phyloP scores from a whole-genome alignment of 2,113 vertebrate genomes.

The Dipodomys merriami region DNA sequence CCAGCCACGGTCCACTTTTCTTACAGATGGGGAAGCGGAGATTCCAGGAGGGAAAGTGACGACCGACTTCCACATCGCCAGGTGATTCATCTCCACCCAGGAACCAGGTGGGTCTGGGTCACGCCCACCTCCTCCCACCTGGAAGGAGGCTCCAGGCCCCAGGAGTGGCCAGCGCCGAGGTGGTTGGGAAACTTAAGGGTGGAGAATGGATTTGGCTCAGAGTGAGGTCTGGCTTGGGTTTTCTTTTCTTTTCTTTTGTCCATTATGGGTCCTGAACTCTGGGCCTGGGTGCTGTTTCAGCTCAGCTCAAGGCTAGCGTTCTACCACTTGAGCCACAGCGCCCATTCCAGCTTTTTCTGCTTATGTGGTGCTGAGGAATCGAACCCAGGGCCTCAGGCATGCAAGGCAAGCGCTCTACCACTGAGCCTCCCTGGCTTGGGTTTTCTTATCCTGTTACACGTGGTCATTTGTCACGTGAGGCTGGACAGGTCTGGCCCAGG shows the following conservation, averaged over 20 bases:
- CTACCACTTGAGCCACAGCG: no score
- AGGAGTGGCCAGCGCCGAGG: not conserved
- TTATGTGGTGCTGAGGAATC: no score
- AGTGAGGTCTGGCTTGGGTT: not conserved
- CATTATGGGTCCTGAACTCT: no score
- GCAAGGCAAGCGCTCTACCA: no score
- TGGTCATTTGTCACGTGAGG: not conserved
- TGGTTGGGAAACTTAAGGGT: not conserved
- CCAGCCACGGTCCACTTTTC: not conserved
- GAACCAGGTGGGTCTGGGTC: conserved; percentile 12
- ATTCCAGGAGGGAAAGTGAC: not conserved
- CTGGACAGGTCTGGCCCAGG: not conserved
- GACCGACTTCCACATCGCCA: not conserved
- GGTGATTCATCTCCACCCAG: not conserved
- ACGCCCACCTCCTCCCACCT: not conserved
- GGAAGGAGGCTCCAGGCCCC: not conserved
- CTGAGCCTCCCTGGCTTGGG: no score
- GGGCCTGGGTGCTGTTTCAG: no score
- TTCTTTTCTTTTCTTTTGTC: not conserved
- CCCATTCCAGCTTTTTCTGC: no score
- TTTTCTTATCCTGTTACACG: no score
- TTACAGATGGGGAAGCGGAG: conserved; percentile 29
- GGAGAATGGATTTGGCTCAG: not conserved
- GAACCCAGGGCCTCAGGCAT: no score
- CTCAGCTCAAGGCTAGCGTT: no score